Evolutionary conservation across 2,113 vertebrate genomes (phyloP).

Genomic region (Anarrhichthys ocellatus): DNA sequence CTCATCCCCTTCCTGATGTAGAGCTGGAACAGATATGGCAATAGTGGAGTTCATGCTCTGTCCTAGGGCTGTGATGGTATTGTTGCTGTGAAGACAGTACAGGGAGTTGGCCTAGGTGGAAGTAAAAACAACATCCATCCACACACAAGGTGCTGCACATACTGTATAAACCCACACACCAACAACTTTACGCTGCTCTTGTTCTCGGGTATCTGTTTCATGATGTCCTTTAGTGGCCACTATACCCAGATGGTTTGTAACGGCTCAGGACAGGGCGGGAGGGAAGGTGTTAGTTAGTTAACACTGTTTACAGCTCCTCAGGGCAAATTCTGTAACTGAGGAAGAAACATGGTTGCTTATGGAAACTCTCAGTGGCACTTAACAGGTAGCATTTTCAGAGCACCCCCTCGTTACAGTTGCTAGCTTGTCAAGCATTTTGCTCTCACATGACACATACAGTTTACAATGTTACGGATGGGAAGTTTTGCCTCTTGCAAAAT

Average conservation of each 20-base stretch:
- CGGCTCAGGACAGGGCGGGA: background rate
- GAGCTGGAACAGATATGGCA: constrained; percentile 37
- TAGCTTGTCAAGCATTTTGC: background rate
- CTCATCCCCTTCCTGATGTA: background rate
- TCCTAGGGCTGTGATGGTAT: constrained; percentile 45
- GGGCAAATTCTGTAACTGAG: constrained; percentile 29
- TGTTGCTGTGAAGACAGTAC: constrained; percentile 50
- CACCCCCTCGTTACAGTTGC: background rate
- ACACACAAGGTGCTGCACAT: constrained; percentile 16
- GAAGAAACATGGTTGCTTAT: constrained; percentile 1
- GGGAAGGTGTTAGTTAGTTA: constrained; percentile 47
- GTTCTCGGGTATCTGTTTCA: constrained; percentile 47
- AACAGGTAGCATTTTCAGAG: no score
- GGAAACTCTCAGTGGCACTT: background rate
- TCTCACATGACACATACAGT: background rate
- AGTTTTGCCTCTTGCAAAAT: no score
- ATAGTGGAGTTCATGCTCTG: constrained; percentile 19
- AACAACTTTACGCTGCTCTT: constrained; percentile 13
- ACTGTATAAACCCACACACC: constrained; percentile 12
- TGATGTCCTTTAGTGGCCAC: constrained; percentile 20
- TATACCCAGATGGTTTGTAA: constrained; percentile 48
- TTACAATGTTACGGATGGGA: no score
- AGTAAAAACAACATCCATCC: constrained; percentile 42
- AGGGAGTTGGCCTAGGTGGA: constrained; percentile 45
- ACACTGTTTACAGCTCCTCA: constrained; percentile 57